Base-by-base conservation (phyloP, 2,888 invertebrate species). In the Drosophila yooni region DNA sequence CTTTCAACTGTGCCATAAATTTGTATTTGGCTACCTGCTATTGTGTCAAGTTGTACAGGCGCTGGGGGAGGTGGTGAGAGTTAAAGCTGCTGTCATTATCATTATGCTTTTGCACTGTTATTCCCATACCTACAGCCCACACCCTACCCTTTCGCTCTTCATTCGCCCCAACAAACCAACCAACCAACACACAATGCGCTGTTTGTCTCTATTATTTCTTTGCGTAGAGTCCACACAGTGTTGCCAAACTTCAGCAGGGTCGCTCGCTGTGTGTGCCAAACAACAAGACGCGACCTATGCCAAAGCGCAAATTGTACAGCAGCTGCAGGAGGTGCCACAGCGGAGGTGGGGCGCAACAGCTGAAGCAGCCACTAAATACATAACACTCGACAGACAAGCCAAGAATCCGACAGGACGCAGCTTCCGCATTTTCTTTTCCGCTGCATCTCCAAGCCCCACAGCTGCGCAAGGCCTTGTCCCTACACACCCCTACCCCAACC, bases 381-480 rank as follows among this genome's bases (percentile, higher is more conserved):
- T 86, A 84, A 80, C 90, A 88, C 84, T 90, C 83, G 83, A 90
- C 81, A 82, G 83, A 90, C 77, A 86, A 78, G 79, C 90, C 90
- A 89, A 85, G 70, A 88, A 89, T 71, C 86, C 82, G 64, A 84
- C 84, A 81, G 73, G 46, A 79, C 67, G 70, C 86, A 84, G 84
- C 82, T 85, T 90, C 84, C 91, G 84, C 69, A 78, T 89, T 81
- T 79, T 85, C 71, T 63, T 64, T 71, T 60, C 79, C 73, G 58
- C 74, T 79, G 82, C 78, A 78, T 58, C 65, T 80, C 58, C 51
- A 34, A 46, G 21, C 8, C n/a, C 11, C 43, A 40, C 50, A 33
- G 6, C 27, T 11, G 8, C 18, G 15, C 25, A 48, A 48, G 25
- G 13, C 27, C 27, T 56, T 56, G n/a, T 56, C n/a, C 27, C 27